A percentile compares a stretch with the other conserved stretches of the same genome.
phyloP scores from a whole-genome alignment of 2,113 vertebrate species.

The Vimba vimba region DNA sequence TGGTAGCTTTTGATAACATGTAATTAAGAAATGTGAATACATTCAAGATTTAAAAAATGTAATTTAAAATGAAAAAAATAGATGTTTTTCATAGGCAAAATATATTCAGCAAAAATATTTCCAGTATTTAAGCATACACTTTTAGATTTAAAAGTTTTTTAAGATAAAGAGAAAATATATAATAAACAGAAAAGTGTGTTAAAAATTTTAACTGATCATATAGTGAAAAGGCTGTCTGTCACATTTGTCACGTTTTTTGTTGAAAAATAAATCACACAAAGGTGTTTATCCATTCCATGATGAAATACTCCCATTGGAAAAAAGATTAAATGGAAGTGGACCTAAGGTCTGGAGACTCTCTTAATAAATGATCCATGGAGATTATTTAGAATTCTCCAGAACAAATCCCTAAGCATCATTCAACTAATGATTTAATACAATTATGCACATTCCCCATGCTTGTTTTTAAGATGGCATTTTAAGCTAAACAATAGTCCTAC shows the following conservation, averaged over 20 bases:
- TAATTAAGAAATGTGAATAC: too few relatives aligned
- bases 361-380: not conserved
- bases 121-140: too few relatives aligned
- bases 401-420: slow-evolving; percentile 9
- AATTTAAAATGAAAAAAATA: too few relatives aligned
- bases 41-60: too few relatives aligned
- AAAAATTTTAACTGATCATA: not conserved
- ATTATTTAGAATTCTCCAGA: not conserved
- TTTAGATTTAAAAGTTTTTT: too few relatives aligned
- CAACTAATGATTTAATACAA: not conserved
- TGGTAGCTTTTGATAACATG: too few relatives aligned
- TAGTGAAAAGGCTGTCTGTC: not conserved
- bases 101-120: too few relatives aligned
- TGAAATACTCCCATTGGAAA: not conserved
- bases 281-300: not conserved
- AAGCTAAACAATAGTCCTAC: not conserved
- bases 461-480: too few relatives aligned
- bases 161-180: too few relatives aligned
- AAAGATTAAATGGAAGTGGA: not conserved
- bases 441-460: not conserved
- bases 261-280: not conserved
- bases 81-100: too few relatives aligned
- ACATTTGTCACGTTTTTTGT: not conserved
- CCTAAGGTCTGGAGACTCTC: not conserved
- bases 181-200: not conserved